These are phyloP conservation scores for Pygathrix nemaeus DNA, from an alignment of 2,113 vertebrate species.

Conservation along the genomic window DNA sequence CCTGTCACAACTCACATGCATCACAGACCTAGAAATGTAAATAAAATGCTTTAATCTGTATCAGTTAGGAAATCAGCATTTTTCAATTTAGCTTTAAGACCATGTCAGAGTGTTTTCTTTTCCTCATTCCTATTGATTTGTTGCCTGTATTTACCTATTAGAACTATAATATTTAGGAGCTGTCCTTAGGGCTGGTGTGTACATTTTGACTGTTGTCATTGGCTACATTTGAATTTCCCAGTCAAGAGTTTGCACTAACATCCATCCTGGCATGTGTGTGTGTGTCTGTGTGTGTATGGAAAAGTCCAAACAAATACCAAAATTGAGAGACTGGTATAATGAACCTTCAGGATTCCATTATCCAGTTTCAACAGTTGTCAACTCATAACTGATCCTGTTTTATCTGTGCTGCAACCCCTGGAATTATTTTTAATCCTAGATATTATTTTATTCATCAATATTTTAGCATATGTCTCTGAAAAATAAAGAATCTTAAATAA, in stretches of 20 bases:
- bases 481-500: background rate
- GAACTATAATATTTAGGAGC: background rate
- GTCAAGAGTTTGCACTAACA: background rate
- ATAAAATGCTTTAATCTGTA: background rate
- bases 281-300: background rate
- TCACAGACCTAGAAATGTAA: background rate
- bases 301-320: background rate
- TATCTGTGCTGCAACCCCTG: background rate
- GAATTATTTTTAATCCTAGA: conserved; percentile 23
- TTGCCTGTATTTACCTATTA: background rate
- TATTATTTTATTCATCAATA: conserved; percentile 8
- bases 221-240: conserved; percentile 8
- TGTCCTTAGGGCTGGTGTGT: background rate
- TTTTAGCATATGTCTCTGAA: conserved; percentile 9
- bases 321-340: background rate
- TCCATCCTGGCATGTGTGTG: background rate
- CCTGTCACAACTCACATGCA: background rate
- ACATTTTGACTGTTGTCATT: background rate
- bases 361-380: background rate
- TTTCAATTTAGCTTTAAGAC: background rate
- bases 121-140: background rate
- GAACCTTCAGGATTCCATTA: background rate
- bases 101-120: background rate
- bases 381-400: background rate
- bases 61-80: background rate